phyloP scores from a whole-genome alignment of 64 coral and sea anemone genomes.

The Cladopsammia gracilis region DNA sequence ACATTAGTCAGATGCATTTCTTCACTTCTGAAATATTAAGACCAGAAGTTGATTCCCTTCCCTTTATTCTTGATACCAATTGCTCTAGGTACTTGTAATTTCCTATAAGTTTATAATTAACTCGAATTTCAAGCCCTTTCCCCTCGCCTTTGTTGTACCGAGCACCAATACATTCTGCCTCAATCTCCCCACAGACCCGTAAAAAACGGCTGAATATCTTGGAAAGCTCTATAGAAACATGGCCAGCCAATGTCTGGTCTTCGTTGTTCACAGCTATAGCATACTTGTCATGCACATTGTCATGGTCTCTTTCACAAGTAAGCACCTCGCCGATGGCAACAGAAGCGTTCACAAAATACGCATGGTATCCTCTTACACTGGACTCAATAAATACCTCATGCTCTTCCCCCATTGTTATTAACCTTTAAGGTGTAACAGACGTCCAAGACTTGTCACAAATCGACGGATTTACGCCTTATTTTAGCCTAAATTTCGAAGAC shows the following conservation, averaged over 20 bases:
- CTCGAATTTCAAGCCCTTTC: conserved; percentile 28
- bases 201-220: conserved; percentile 18
- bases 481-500: too few relatives aligned
- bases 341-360: conserved; percentile 83
- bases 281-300: conserved; percentile 78
- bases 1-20: conserved; percentile 19
- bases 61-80: conserved; percentile 59
- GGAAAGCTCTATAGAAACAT: conserved; percentile 73
- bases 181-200: conserved; percentile 32
- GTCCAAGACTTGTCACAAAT: too few relatives aligned
- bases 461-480: too few relatives aligned
- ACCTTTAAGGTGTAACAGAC: too few relatives aligned
- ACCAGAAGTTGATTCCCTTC: conserved; percentile 54
- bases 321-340: conserved; percentile 83
- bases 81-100: conserved; percentile 66
- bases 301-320: conserved; percentile 77
- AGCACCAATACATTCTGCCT: conserved; percentile 76
- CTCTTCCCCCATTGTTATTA: conserved; percentile 62
- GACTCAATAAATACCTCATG: conserved; percentile 79
- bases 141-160: conserved; percentile 42
- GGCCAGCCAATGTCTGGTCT: conserved; percentile 70
- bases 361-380: conserved; percentile 78
- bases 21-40: conserved; percentile 63
- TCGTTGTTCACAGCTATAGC: conserved; percentile 78
- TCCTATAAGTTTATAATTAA: conserved; percentile 63